A percentile compares a stretch with the other conserved stretches of the same genome.
These are phyloP conservation scores for Rutilus rutilus DNA, from an alignment of 2,113 vertebrate species.

Conservation along the genomic window DNA sequence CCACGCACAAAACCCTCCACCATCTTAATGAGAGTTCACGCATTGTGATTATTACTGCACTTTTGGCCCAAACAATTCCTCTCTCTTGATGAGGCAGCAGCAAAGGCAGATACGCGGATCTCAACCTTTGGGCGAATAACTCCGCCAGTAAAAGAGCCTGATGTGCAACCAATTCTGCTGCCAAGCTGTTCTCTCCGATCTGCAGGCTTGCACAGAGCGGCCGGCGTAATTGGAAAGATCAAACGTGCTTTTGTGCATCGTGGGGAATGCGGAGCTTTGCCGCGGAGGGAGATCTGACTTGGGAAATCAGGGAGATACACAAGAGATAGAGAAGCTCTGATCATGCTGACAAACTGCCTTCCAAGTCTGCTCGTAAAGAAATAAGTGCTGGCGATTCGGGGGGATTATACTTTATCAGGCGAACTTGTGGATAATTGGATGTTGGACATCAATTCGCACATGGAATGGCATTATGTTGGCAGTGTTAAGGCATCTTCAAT, in stretches of 20 bases:
- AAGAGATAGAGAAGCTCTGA: slow-evolving; percentile 71
- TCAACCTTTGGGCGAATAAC: slow-evolving; percentile 73
- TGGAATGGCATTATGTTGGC: neutral
- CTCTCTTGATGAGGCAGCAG: slow-evolving; percentile 70
- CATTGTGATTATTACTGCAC: slow-evolving; percentile 59
- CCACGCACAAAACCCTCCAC: slow-evolving; percentile 24
- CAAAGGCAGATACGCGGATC: slow-evolving; percentile 60
- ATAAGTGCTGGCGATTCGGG: slow-evolving; percentile 7
- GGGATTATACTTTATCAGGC: slow-evolving; percentile 6
- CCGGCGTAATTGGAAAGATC: slow-evolving; percentile 79
- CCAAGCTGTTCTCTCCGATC: slow-evolving; percentile 75
- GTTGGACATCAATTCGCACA: neutral
- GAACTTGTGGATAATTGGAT: slow-evolving; percentile 37
- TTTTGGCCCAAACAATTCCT: slow-evolving; percentile 48
- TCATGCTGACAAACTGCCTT: slow-evolving; percentile 63
- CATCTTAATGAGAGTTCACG: slow-evolving; percentile 56
- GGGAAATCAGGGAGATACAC: slow-evolving; percentile 69
- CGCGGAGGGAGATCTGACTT: slow-evolving; percentile 71
- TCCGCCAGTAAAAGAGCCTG: slow-evolving; percentile 76
- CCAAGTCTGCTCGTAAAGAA: slow-evolving; percentile 59
- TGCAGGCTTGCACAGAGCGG: slow-evolving; percentile 70
- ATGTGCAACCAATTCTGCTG: slow-evolving; percentile 74
- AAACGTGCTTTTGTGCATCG: slow-evolving; percentile 78
- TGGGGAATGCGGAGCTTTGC: slow-evolving; percentile 69
- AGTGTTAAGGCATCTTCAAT: too few relatives aligned